These are phyloP conservation scores for Mirza zaza DNA, from an alignment of 2,113 vertebrate genomes.

Conservation along the genomic window DNA sequence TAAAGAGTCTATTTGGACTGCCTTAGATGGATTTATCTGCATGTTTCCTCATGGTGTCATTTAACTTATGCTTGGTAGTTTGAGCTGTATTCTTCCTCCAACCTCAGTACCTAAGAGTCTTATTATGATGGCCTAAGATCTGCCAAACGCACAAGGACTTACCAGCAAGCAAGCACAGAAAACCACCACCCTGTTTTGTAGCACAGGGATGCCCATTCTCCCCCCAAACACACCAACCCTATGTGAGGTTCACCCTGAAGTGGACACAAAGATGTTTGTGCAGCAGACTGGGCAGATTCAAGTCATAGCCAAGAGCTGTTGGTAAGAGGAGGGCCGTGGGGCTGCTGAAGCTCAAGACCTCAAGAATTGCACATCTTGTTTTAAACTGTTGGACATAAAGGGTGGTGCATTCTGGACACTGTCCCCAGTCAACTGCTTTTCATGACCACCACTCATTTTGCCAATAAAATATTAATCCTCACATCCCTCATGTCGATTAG, in stretches of 20 bases:
- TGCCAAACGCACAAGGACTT: background rate
- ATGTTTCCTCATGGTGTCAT: background rate
- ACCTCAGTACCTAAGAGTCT: background rate
- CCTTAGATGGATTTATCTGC: background rate
- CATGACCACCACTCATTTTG: background rate
- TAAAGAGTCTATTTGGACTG: background rate
- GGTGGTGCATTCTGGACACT: background rate
- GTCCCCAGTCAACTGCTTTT: background rate
- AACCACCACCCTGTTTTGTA: background rate
- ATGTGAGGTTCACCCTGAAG: background rate
- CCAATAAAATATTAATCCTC: background rate
- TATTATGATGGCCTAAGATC: background rate
- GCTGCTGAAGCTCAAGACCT: background rate
- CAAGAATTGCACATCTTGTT: background rate
- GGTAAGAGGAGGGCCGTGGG: background rate
- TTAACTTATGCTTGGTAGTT: background rate
- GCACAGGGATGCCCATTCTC: too few species aligned
- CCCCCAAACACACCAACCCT: background rate
- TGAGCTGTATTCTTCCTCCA: background rate
- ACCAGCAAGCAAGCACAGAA: background rate
- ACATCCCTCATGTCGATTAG: background rate
- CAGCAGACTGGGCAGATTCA: background rate
- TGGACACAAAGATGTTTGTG: background rate
- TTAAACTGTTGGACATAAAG: background rate
- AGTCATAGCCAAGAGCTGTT: background rate